Base-by-base conservation (phyloP, 2,113 vertebrate genomes). In the Promerops cafer region DNA sequence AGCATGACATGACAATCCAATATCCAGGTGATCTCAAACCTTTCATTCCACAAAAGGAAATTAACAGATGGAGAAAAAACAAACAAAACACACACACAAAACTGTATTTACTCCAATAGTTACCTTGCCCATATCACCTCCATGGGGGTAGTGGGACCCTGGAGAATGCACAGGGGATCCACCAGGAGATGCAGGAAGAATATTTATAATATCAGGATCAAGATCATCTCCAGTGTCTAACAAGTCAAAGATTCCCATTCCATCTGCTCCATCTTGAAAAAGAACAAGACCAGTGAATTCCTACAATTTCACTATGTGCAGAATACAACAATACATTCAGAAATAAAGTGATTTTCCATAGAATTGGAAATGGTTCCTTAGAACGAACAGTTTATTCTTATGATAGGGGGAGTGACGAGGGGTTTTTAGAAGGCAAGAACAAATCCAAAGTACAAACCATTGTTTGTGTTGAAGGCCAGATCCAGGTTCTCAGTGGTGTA, bases 171-270 rank as follows among this genome's bases (percentile, higher is more conserved):
- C 99, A 49, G 99, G 99, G 52, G 99, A 99, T 54, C 98, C 98
- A 94, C 97, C 99, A 89, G 99, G 98, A 92, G 98, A 99, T 94
- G 99, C 99, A 96, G 99, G 99, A 97, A 99, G 97, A 94, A 99
- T 99, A 98, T 98, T 99, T 96, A 99, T 99, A 84, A 99, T 98
- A 97, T 99, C 99, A 69, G 99, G 98, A 97, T 99, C 99, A 95
- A 99, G 98, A 89, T 99, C 99, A 79, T 99, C 99, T 93, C 98
- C 98, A 86, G 98, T 98, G 81, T 98, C 99, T 97, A 99, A 98
- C 83, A 99, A 98, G 97, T 99, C 99, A 97, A 99, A 99, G 96
- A 99, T 97, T 71, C 98, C 99, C 98, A 99, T 99, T 95, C 98
- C 99, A 83, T 99, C 99, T 80, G 98, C 98, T 95, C 99, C 99